Base-by-base conservation (phyloP, 2,797 vertebrate genomes). In the Malurus splendens region DNA sequence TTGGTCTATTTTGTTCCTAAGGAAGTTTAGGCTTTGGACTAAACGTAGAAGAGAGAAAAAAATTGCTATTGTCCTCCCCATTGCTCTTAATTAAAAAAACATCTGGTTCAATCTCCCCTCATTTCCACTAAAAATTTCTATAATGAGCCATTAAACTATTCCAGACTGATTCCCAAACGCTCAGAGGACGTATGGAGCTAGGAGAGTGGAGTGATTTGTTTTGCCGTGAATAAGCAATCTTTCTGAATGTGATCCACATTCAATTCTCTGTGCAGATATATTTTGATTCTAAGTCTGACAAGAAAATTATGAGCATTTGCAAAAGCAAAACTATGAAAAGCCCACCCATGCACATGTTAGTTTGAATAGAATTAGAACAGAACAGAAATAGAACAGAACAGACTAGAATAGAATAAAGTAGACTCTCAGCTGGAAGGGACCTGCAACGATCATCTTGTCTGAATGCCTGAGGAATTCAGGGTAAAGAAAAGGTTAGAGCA, bases 361-460 rank as follows among this genome's bases (percentile, higher is more conserved):
- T 13, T 57, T 60, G 52, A 60, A 39, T 14, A 54, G 56, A 39
- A 27, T 66, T 36, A 77, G 41, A 62, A 28, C 10, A 47, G 32
- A 56, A 14, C 7, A 55, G n/a, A 28, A 54, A 23, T 4, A 50
- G 32, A 44, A 54, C 14, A 67, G 54, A 60, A n/a, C 11, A 77
- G 33, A 32, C 19, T 14, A 19, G 32, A 64, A 22, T 18, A 50
- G 36, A 38, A 22, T 3, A 65, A 14, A 39, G 0, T 18, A 60
- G 27, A 42, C 3, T 30, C 19, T 52, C 44, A 48, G 17, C 30
- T 71, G 54, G 13, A 71, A 66, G 41, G 5, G 52, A 44, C 42
- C n/a, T 44, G 44, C 18, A 48, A 4, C 0, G 0, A n/a, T 74
- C 42, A 32, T 65, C 32, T 51, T 20, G 23, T 72, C 22, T 42